Base-by-base conservation (phyloP, 2,888 invertebrate genomes). In the Drosophila emarginata region DNA sequence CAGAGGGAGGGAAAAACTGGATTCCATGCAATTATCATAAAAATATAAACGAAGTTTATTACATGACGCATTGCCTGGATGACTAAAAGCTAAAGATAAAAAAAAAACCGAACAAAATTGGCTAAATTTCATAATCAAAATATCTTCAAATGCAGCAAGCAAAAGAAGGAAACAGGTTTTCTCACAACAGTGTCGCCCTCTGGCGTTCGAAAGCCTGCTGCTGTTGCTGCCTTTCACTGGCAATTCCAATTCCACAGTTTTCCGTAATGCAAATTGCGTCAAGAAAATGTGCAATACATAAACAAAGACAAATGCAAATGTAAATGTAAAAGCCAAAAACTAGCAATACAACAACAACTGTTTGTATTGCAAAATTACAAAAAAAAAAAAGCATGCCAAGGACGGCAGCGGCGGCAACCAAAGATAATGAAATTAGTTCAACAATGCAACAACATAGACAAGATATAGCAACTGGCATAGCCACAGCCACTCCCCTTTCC, bases 301-400 rank as follows among this genome's bases (percentile, higher is more conserved):
- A 65, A 56, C 65, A 63, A 59, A 54, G 32, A 54, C 53, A 58
- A 78, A 71, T 74, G 80, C 76, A 70, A 23, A 51, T 32, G 28
- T 45, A 59, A 36, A 51, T 15, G 23, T 28, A 15, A 14, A 28
- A 15, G 45, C 21, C 45, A 45, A 45, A 45, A 45, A 21, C 11
- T 12, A 32, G 11, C 32, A 32, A 11, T 2, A 11, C 32, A 7
- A 51, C n/a, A 54, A n/a, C 54, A 9, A 26, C 52, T 28, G 58
- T 69, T 70, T 84, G 58, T 69, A 72, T 84, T 84, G 74, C 82
- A 70, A 84, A 81, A 81, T 82, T 69, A 45, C 18, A 45, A 45
- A 73, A 81, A 71, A 45, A 45, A 73, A 81, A 71, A 82, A 82
- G 81, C 85, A 84, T 79, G 81, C 81, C 81, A 82, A 82, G 81